These are phyloP conservation scores for Pristionchus fissidentatus DNA, from an alignment of 2,888 invertebrate genomes.

Conservation along the genomic window DNA sequence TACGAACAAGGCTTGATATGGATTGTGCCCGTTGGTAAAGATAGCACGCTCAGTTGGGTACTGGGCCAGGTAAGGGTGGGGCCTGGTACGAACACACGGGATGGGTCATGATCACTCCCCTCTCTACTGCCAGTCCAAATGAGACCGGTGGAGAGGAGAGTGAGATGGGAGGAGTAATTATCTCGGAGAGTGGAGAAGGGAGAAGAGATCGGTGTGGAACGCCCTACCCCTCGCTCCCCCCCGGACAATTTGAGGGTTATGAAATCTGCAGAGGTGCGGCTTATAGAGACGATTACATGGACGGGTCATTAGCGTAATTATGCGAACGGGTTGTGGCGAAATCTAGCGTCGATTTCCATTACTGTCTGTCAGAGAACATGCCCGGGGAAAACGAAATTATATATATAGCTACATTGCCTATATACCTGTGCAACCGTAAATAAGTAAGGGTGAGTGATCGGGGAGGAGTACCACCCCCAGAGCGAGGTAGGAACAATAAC, in stretches of 20 bases:
- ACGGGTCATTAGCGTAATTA: not conserved
- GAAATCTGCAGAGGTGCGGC: not conserved
- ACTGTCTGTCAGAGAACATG: too few species aligned
- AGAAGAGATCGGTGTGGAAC: not conserved
- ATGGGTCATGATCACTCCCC: not conserved
- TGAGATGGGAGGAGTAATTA: not conserved
- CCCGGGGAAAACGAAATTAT: too few species aligned
- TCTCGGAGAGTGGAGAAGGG: not conserved
- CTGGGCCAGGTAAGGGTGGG: not conserved
- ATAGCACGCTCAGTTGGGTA: not conserved
- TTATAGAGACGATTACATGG: not conserved
- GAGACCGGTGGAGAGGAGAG: not conserved
- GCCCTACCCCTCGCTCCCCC: too few species aligned
- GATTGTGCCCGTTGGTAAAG: not conserved
- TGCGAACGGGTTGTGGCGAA: not conserved
- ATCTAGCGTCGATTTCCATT: too few species aligned
- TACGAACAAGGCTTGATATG: too few species aligned
- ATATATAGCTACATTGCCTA: too few species aligned
- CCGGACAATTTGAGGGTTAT: not conserved
- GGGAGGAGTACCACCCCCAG: not conserved
- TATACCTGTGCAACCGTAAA: not conserved
- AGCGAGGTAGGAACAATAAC: not conserved
- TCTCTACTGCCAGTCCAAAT: not conserved
- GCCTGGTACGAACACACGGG: not conserved
- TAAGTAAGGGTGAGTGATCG: not conserved